Conservation (phyloP, 2,888 invertebrate species). For the Tenthredo amoena region DNA sequence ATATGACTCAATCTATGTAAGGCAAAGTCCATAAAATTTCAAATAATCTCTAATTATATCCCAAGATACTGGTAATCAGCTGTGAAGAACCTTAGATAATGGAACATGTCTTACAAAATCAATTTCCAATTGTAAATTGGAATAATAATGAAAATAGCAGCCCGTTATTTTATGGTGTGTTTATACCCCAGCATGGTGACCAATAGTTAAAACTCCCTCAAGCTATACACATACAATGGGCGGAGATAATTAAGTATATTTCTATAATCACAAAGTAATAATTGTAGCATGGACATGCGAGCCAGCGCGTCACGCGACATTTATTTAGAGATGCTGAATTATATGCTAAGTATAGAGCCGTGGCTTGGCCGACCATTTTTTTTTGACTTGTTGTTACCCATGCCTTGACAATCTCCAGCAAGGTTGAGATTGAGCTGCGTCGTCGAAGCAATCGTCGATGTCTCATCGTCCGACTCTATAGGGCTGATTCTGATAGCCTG, state of each 20-base stretch:
- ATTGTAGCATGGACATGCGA: constrained; percentile 3
- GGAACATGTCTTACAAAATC: too few relatives aligned
- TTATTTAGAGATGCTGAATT: constrained; percentile 57
- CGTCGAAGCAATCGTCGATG: constrained; percentile 72
- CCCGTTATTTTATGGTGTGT: too few relatives aligned
- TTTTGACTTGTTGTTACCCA: constrained; percentile 59
- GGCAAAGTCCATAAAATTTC: too few relatives aligned
- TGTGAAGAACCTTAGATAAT: too few relatives aligned
- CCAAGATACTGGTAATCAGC: too few relatives aligned
- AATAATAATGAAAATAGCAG: too few relatives aligned
- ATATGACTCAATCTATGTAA: too few relatives aligned
- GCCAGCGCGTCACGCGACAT: neutral
- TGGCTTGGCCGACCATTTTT: constrained; percentile 65
- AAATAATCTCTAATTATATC: too few relatives aligned
- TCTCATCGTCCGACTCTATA: constrained; percentile 91
- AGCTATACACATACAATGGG: neutral
- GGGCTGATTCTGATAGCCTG: constrained; percentile 96
- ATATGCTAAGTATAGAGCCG: constrained; percentile 75
- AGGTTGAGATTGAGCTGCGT: constrained; percentile 67
- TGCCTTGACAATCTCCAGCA: constrained; percentile 58
- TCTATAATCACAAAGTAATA: neutral
- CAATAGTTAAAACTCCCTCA: neutral
- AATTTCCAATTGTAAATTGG: too few relatives aligned
- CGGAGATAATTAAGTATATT: neutral
- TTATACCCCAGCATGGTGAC: neutral